Evolutionary conservation across 2,888 invertebrate genomes (phyloP), one percentile per base, ranked within the genome.

Genomic region (Orthonychiurus folsomi): DNA sequence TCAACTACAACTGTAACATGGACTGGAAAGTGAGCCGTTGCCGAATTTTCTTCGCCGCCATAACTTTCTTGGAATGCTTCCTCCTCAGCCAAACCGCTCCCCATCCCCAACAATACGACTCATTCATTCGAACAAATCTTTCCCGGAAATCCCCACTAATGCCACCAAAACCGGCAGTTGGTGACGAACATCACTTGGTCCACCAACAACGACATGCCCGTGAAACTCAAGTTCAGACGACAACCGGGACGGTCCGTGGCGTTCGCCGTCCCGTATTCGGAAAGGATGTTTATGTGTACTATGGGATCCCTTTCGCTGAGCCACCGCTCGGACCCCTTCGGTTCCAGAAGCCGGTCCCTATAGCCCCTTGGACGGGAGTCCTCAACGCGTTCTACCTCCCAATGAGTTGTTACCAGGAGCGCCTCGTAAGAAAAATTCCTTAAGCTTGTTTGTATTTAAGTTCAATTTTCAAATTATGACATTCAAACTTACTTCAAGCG

Each of bases 221-320:
- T 56, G 58, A 64, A 18, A 67, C 69, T 37, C 60, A 62, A 26
- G 89, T 92, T 56, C 86, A 88, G 77, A 92, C 91, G 25, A 86
- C 85, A 70, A 87, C 85, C 74, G 92, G 92, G 1, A 82, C 86
- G 65, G 85, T 92, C 62, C 85, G 88, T 68, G 92, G 92, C 24
- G 84, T 85, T 73, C 84, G 88, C 21, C 86, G 87, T 75, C 86
- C 86, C 67, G 87, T 92, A 72, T 81, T 91, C 78, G 65, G 56
- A 37, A 84, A 89, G 61, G 86, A 93, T 77, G 88, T 93, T 28
- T 90, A 91, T 76, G 86, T 88, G 60, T 93, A 89, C 75, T 86
- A 87, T 59, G 93, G 93, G 2, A 88, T 93, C 67, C 93, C 93
- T 20, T 93, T 90, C 76, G 93, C 93, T 5, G 89, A 91, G 76